Base-by-base conservation (phyloP, 2,113 vertebrate genomes). In the Microcebus ravelobensis region DNA sequence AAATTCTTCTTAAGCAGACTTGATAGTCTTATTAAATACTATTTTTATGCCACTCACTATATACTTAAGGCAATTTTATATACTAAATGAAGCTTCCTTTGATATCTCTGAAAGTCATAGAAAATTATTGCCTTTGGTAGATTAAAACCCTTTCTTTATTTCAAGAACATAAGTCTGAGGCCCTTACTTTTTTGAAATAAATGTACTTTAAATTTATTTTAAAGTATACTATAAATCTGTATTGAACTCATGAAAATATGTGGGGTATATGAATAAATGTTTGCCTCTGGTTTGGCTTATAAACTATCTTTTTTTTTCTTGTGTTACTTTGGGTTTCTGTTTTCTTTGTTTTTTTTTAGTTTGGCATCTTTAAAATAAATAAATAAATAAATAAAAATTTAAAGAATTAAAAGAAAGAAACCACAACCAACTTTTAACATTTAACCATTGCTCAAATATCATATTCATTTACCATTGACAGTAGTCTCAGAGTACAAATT, bases 161-260 rank as follows among this genome's bases (percentile, higher is more conserved):
- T 95, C 57, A 80, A 90, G 79, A 90, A 45, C 45, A 84, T 27
- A 1, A 59, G 76, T 21, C 70, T 57, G 9, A 80, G n/a, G n/a
- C 25, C 55, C 36, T 74, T 63, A 52, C 36, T 92, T 82, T 55
- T 91, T 91, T 59, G 91, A 85, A 89, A 36, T 48, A 84, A 65
- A 57, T 15, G 14, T 63, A 74, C 55, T 90, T 92, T 73, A 83
- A 61, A 89, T 65, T 94, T 85, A 87, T 63, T 89, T 61, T 77
- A 79, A 96, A 95, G 74, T n/a, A 36, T 27, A 65, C 36, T 21
- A 85, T 20, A 88, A 93, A 74, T 80, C 59, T 92, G 6, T 23
- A 87, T 8, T 76, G 36, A 73, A 82, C 39, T 9, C 25, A 94
- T 17, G 9, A 79, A 86, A 83, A 68, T n/a, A 70, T 42, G 63